Evolutionary conservation across 2,797 vertebrate species (phyloP), one percentile per base, ranked within the genome.

Genomic region (Gallirallus australis): DNA sequence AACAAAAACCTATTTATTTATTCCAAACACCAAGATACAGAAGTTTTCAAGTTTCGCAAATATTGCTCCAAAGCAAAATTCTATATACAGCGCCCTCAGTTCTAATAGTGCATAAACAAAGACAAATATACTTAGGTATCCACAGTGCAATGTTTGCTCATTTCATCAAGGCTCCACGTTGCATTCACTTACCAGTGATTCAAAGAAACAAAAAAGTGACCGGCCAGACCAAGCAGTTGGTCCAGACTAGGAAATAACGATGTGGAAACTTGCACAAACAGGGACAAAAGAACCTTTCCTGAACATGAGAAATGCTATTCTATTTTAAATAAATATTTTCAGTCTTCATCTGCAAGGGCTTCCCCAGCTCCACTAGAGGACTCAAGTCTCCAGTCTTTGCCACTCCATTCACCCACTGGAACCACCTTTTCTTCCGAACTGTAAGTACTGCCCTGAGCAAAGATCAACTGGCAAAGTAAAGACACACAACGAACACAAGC

Each of bases 1-100:
- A 97, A 98, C 96, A 97, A 97, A 97, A 98, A 90, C 93, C 96
- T 97, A 96, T 97, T 98, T 98, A 98, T 98, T 98, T 97, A 95
- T 96, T 97, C 96, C 97, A 97, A 98, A 98, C 97, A 97, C 95
- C 84, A 85, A 97, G 96, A 97, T 97, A 98, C 97, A 98, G 94
- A 97, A 97, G 79, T 96, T 97, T 97, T 97, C 95, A 92, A 97
- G 97, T 98, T 97, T 97, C 94, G 97, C 95, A 98, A 97, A 98
- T 98, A 97, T 96, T 98, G 96, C 97, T 97, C 90, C 94, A 95
- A 97, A 98, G 97, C 97, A 97, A 96, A 96, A 85, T 68, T 95
- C 86, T 97, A 95, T 97, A 39, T 97, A 97, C 92, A 97, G 95
- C 88, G 73, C 94, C 91, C 96, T 97, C 89, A 4, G 94, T 92